Evolutionary conservation across 2,113 vertebrate genomes (phyloP).

Genomic region (Alaudala cheleensis): DNA sequence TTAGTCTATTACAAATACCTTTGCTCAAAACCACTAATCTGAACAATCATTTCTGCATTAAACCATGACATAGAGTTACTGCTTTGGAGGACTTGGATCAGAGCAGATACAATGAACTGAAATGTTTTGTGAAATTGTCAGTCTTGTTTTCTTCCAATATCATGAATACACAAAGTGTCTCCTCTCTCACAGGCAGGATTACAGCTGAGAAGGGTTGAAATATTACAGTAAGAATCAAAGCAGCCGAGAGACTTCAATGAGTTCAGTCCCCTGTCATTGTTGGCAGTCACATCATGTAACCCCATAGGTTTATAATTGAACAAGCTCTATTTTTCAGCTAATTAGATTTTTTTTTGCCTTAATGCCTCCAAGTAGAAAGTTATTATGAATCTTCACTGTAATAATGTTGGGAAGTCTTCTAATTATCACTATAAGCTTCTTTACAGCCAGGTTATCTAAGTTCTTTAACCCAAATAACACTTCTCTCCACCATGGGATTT

Average conservation of each 20-base stretch:
- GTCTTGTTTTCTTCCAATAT: background rate
- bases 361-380: constrained; percentile 40
- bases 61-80: background rate
- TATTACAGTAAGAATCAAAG: background rate
- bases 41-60: too few relatives aligned
- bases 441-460: background rate
- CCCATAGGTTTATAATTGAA: constrained; percentile 17
- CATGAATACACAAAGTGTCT: background rate
- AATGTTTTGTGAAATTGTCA: background rate
- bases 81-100: background rate
- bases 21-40: too few relatives aligned
- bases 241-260: background rate
- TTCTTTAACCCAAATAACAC: constrained; percentile 32
- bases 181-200: background rate
- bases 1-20: too few relatives aligned
- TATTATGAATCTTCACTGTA: background rate
- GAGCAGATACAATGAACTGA: background rate
- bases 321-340: constrained; percentile 32
- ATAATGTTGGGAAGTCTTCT: background rate
- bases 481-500: background rate
- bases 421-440: constrained; percentile 15
- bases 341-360: constrained; percentile 25
- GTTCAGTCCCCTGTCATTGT: background rate
- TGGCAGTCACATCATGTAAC: background rate
- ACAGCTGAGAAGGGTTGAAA: background rate